Base-by-base conservation (phyloP, 35 echinoderm and acorn worm species). In the Diadema setosum region DNA sequence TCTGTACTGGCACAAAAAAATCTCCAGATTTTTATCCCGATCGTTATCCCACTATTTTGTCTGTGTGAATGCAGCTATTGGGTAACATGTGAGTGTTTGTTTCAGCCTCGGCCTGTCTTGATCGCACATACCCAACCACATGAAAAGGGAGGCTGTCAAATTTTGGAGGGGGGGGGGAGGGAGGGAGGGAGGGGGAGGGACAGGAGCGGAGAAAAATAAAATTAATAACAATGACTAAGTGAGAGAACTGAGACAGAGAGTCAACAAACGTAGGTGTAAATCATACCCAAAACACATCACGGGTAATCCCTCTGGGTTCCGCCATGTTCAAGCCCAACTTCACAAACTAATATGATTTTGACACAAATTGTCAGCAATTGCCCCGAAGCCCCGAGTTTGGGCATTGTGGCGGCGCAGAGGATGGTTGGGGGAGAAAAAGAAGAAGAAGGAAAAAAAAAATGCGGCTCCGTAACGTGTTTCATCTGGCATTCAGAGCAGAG, bases 321-420 rank as follows among this genome's bases (percentile, higher is more conserved):
- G 27, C 27, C 63, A 29, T 23, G 73, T 78, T 39, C 73, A 78
- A 42, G 73, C 73, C 73, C 73, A 35, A 78, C 73, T 78, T 78
- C 73, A 78, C 73, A 78, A 78, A 78, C 73, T 78, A 78, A 78
- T 78, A 78, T 78, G 73, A 78, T 78, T 78, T 39, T 78, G 73
- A 78, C 73, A 36, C 37, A 78, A 42, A 78, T 78, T 78, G 73
- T 78, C 73, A 78, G 27, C 73, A n/a, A 25, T 42, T 78, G 36
- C 73, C 73, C 73, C 20, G 14, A 31, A 36, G 73, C n/a, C n/a
- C n/a, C 73, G 24, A 44, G 73, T 78, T 78, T 36, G 37, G 11
- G 24, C n/a, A 42, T 78, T 8, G 34, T 20, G 63, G 37, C 30
- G 27, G 8, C 21, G 15, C 27, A 26, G 16, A 67, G 18, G 37